A percentile compares a stretch with the other conserved stretches of the same genome.
These are phyloP conservation scores for Poecilia gillii DNA, from an alignment of 2,797 vertebrate species.

Conservation along the genomic window DNA sequence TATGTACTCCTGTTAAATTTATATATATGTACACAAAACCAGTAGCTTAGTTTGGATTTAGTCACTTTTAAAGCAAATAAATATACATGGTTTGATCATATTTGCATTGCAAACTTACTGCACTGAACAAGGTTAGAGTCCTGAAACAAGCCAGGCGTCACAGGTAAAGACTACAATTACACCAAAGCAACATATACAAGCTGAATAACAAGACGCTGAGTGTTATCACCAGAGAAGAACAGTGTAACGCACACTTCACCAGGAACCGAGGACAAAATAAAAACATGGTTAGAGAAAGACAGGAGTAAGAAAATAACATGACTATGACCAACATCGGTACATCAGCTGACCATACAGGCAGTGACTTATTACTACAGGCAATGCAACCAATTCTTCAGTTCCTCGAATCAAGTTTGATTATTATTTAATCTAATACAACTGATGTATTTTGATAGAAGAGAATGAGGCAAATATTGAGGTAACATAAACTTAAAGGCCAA, in stretches of 20 bases:
- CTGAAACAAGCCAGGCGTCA: slow-evolving; percentile 51
- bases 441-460: slow-evolving; percentile 27
- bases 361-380: slow-evolving; percentile 13
- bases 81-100: slow-evolving; percentile 53
- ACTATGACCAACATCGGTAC: slow-evolving; percentile 25
- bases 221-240: slow-evolving; percentile 50
- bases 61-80: slow-evolving; percentile 63
- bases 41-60: slow-evolving; percentile 63
- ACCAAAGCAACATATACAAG: slow-evolving; percentile 59
- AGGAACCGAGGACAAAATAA: slow-evolving; percentile 67
- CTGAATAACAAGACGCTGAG: slow-evolving; percentile 42
- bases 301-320: slow-evolving; percentile 19
- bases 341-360: slow-evolving; percentile 32
- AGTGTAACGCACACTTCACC: slow-evolving; percentile 48
- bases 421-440: slow-evolving; percentile 29
- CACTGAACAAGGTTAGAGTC: slow-evolving; percentile 53
- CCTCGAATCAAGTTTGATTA: slow-evolving; percentile 30
- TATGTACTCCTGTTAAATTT: slow-evolving; percentile 42
- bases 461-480: slow-evolving; percentile 22
- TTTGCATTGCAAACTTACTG: slow-evolving; percentile 55
- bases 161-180: slow-evolving; percentile 53
- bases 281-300: slow-evolving; percentile 43
- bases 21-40: slow-evolving; percentile 66
- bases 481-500: slow-evolving; percentile 24
- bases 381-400: slow-evolving; percentile 16